Evolutionary conservation across 2,888 invertebrate species (phyloP).

Genomic region (Lochmaea capreae): DNA sequence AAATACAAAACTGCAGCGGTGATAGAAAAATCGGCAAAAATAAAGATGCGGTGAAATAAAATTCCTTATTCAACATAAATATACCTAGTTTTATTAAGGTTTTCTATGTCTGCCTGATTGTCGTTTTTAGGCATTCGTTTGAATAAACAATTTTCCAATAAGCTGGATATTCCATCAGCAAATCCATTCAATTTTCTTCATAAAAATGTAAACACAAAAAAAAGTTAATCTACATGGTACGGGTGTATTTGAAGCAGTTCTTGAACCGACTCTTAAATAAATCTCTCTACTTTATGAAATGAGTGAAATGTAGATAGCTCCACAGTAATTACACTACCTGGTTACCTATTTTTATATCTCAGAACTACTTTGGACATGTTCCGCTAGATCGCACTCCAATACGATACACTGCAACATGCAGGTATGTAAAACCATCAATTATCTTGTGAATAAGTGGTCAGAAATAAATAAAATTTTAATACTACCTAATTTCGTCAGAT

Average conservation of each 20-base stretch:
- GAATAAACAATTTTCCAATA: slow-evolving; percentile 77
- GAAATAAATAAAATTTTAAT: too few species aligned
- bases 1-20: slow-evolving; percentile 22
- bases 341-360: too few species aligned
- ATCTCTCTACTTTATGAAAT: too few species aligned
- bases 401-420: too few species aligned
- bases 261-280: not conserved
- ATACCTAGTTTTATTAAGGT: slow-evolving; percentile 72
- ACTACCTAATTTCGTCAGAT: too few species aligned
- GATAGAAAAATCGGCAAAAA: slow-evolving; percentile 69
- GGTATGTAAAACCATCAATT: too few species aligned
- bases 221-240: slow-evolving; percentile 23
- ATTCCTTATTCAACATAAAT: slow-evolving; percentile 32
- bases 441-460: too few species aligned
- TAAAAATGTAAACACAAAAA: slow-evolving; percentile 42
- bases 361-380: too few species aligned
- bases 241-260: not conserved
- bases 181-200: slow-evolving; percentile 77
- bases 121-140: slow-evolving; percentile 70
- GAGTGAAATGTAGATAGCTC: too few species aligned
- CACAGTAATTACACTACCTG: too few species aligned
- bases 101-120: slow-evolving; percentile 63
- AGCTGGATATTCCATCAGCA: slow-evolving; percentile 76
- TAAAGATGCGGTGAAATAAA: slow-evolving; percentile 67
- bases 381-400: too few species aligned